Base-by-base conservation (phyloP, 2,797 vertebrate genomes). In the Spea hammondii region DNA sequence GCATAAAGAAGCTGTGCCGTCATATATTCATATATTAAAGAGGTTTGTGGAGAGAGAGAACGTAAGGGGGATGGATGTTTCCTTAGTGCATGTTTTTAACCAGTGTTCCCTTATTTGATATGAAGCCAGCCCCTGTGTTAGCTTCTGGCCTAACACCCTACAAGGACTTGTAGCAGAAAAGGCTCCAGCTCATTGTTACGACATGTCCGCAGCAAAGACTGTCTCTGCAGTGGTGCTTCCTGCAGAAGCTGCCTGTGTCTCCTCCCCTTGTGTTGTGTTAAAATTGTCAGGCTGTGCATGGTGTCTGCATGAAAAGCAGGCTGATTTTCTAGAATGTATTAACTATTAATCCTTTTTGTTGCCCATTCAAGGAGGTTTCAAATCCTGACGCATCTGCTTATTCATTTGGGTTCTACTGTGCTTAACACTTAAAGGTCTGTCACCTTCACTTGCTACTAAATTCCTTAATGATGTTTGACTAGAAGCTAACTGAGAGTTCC, bases 131-230 rank as follows among this genome's bases (percentile, higher is more conserved):
- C 78, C 72, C 78, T 70, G 60, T 77, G 74, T 77, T 47, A 71
- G 62, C 70, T 77, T 64, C 54, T 59, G 54, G 68, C 53, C 69
- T 70, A 73, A 73, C 74, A 77, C 79, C 79, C 70, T 82, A 82
- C 74, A 82, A 68, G 79, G 79, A 82, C 79, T 82, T 82, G 74
- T 54, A 82, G 70, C 69, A 77, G 64, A 54, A 49, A 9, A 82
- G 79, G 73, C 67, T 81, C 64, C 68, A 82, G 70, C 73, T 82
- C 79, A 73, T 82, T 82, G 79, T 82, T 82, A 82, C 73, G 79
- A 82, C 79, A 82, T 77, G 79, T 77, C 64, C 64, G 74, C 74
- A 68, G 55, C 74, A 82, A 69, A 82, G 77, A 74, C 74, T 64
- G 70, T 48, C 72, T 79, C 70, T 77, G 79, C 74, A 73, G 14